Base-by-base conservation (phyloP, 2,797 vertebrate species). In the Scomberomorus guttatus region DNA sequence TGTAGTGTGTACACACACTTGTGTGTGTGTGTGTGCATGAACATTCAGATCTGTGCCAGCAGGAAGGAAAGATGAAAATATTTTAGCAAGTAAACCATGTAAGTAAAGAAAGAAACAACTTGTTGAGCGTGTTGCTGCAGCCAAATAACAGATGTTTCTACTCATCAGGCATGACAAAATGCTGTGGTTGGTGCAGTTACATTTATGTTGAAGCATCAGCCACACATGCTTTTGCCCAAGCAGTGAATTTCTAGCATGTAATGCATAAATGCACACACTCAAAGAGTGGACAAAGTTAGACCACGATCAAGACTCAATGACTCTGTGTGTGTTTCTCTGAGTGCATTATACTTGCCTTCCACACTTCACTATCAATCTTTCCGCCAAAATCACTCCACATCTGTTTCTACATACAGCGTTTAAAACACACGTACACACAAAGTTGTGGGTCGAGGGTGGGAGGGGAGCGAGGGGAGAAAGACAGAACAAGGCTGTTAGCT, bases 361-460 rank as follows among this genome's bases (percentile, higher is more conserved):
- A 96, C 90, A 96, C 85, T 90, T 99, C 98, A 98, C 98, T 98
- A 99, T 99, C 98, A 98, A 99, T 99, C 96, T 99, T 99, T 96
- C 98, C 97, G 93, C 98, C 98, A 98, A 97, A 98, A 95, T 98
- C 97, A 97, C 97, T 97, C 98, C 98, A 99, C 93, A 96, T 95
- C 95, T 97, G 97, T 97, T 98, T 99, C 98, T 99, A 97, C 92
- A 95, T 89, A 93, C 87, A 94, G 94, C 93, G 94, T 98, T 97
- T 95, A 96, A 95, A 92, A 70, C 76, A 89, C 59, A 88, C 69
- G 87, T 51, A 89, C 75, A 84, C 48, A 75, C 27, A 84, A 14
- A 80, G 39, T 78, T 63, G 64, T 46, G 82, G 94, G 94, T 93
- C 76, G 81, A 82, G 82, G 64, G 94, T 94, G 87, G 75, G 78